phyloP scores from a whole-genome alignment of 2,888 invertebrate genomes.

The Ditula angustiorana region DNA sequence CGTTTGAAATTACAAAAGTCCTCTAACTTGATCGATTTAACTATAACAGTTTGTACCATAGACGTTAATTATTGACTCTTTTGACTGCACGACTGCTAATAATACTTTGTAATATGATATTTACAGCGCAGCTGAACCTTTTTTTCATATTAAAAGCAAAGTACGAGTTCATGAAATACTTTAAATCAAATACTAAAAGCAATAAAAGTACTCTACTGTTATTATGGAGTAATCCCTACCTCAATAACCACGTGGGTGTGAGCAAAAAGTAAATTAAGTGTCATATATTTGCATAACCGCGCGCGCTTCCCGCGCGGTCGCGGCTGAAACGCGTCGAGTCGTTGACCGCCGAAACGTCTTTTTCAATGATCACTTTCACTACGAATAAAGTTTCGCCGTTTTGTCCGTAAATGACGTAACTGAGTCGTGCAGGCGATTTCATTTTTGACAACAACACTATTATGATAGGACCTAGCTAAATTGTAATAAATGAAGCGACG shows the following conservation, averaged over 20 bases:
- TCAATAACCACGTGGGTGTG: conserved; percentile 1
- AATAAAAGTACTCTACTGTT: no score
- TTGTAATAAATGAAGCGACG: conserved; percentile 8
- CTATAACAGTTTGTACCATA: no score
- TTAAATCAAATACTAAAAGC: no score
- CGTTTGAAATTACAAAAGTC: no score
- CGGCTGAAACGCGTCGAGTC: conserved; percentile 42
- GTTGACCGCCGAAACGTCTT: conserved; percentile 59
- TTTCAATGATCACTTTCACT: conserved; percentile 72
- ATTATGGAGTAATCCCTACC: not conserved
- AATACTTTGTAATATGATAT: no score
- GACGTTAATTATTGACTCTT: no score
- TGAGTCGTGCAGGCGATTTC: conserved; percentile 58
- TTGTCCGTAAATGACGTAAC: conserved; percentile 64
- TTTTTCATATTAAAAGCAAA: no score
- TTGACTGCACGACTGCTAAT: no score
- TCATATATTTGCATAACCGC: conserved; percentile 36
- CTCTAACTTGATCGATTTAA: no score
- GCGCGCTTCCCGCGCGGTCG: conserved; percentile 11
- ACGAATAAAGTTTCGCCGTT: conserved; percentile 62
- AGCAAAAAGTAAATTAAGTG: conserved; percentile 9
- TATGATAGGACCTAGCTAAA: conserved; percentile 34
- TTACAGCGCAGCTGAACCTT: no score
- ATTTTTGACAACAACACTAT: conserved; percentile 49
- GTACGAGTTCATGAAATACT: no score